Evolutionary conservation across 2,113 vertebrate genomes (phyloP).

Genomic region (Podiceps cristatus): DNA sequence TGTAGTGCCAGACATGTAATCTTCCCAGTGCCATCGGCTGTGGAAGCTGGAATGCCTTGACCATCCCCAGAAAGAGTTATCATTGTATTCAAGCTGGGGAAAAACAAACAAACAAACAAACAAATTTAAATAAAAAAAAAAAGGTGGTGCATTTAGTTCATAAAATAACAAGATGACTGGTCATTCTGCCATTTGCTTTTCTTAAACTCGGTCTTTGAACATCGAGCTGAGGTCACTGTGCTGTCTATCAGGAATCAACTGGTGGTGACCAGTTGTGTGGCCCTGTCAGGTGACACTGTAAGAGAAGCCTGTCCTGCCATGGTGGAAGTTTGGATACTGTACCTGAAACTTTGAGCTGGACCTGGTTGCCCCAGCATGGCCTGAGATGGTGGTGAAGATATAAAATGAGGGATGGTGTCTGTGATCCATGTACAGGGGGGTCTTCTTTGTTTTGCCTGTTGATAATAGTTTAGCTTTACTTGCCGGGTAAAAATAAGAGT

Average conservation of each 20-base stretch:
- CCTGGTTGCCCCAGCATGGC: background rate
- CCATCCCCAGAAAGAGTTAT: background rate
- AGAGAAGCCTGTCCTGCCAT: background rate
- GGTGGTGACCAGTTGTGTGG: background rate
- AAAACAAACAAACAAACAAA: background rate
- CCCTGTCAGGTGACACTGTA: background rate
- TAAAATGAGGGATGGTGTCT: background rate
- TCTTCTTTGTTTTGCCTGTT: background rate
- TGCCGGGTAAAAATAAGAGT: background rate
- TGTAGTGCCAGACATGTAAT: background rate
- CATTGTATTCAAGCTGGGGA: background rate
- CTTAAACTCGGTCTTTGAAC: background rate
- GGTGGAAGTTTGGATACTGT: background rate
- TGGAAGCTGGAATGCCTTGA: background rate
- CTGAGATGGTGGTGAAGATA: too few species aligned
- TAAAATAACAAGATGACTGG: background rate
- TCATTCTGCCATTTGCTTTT: background rate
- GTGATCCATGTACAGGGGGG: background rate
- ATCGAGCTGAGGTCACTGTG: rapidly evolving
- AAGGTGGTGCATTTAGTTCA: background rate
- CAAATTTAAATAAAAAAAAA: background rate
- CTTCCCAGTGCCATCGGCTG: background rate
- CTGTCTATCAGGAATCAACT: background rate
- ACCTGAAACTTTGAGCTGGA: background rate
- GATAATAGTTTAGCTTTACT: background rate